Percentiles rank a stretch among this genome's conserved stretches.
These are phyloP conservation scores for Zhuqinia jingwanae DNA, from an alignment of 2,888 invertebrate genomes.

Conservation along the genomic window DNA sequence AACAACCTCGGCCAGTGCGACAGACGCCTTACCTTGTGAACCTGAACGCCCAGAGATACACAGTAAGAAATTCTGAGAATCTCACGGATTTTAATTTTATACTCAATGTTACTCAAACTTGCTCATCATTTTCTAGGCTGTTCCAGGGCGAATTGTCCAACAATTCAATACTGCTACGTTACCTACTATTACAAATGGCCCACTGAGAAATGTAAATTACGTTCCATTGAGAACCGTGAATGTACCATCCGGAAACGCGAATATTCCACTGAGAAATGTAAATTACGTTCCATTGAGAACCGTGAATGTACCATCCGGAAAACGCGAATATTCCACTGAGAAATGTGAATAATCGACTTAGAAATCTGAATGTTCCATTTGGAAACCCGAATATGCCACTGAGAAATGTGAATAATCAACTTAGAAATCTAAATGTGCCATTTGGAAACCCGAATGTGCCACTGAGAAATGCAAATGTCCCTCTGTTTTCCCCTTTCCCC, in stretches of 20 bases:
- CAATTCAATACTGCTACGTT: not conserved
- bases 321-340: not conserved
- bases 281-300: too few species aligned
- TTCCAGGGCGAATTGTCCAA: constrained; percentile 6
- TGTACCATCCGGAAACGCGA: too few species aligned
- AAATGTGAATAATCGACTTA: too few species aligned
- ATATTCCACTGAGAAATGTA: too few species aligned
- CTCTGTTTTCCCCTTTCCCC: not conserved
- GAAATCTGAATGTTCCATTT: too few species aligned
- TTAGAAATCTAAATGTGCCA: not conserved
- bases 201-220: not conserved
- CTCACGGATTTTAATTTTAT: too few species aligned
- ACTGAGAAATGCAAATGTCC: not conserved
- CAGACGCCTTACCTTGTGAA: not conserved
- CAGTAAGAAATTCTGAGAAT: too few species aligned
- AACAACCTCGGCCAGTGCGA: not conserved
- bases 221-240: not conserved
- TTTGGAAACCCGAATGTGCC: not conserved
- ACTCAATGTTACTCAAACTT: too few species aligned
- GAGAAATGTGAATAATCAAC: too few species aligned
- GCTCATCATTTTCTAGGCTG: not conserved
- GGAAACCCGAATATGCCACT: too few species aligned
- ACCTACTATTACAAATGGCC: not conserved
- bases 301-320: not conserved
- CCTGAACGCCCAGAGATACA: not conserved